phyloP scores from a whole-genome alignment of 1,140 invertebrate genomes.

The Cotesia vestalis region DNA sequence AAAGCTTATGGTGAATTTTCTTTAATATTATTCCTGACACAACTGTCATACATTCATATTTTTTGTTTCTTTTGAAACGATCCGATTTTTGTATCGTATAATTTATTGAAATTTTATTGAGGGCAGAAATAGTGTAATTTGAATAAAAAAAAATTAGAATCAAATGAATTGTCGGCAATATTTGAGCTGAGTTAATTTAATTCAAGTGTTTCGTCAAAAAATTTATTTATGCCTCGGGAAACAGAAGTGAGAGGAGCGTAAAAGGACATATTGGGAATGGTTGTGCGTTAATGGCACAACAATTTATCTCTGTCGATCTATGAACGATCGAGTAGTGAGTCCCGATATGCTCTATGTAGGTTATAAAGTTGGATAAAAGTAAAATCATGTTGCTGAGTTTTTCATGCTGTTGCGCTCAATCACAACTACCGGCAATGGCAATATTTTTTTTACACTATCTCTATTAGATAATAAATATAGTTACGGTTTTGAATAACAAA shows the following conservation, averaged over 20 bases:
- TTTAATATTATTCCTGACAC: background rate
- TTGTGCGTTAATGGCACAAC: conserved; percentile 34
- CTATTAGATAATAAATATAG: conserved; percentile 10
- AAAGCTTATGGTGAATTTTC: conserved; percentile 19
- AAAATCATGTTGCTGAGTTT: conserved; percentile 40
- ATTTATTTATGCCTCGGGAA: conserved; percentile 10
- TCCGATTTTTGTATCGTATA: too few relatives aligned
- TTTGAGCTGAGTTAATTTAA: background rate
- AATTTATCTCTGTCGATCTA: conserved; percentile 40
- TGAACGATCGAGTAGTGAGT: conserved; percentile 25
- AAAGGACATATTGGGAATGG: conserved; percentile 14
- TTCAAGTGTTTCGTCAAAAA: conserved; percentile 35
- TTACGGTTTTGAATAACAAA: background rate
- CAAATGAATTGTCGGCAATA: background rate
- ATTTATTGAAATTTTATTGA: too few relatives aligned
- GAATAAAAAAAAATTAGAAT: too few relatives aligned
- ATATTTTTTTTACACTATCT: conserved; percentile 34
- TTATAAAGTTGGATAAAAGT: conserved; percentile 43
- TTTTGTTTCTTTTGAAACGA: too few relatives aligned
- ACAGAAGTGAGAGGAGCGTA: too few relatives aligned
- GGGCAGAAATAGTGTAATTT: too few relatives aligned
- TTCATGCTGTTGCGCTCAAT: conserved; percentile 28
- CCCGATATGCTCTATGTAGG: background rate
- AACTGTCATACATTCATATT: background rate
- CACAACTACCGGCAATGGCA: conserved; percentile 25